Evolutionary conservation across 2,113 vertebrate genomes (phyloP), one percentile per base, ranked within the genome.

Genomic region (Excalfactoria chinensis): DNA sequence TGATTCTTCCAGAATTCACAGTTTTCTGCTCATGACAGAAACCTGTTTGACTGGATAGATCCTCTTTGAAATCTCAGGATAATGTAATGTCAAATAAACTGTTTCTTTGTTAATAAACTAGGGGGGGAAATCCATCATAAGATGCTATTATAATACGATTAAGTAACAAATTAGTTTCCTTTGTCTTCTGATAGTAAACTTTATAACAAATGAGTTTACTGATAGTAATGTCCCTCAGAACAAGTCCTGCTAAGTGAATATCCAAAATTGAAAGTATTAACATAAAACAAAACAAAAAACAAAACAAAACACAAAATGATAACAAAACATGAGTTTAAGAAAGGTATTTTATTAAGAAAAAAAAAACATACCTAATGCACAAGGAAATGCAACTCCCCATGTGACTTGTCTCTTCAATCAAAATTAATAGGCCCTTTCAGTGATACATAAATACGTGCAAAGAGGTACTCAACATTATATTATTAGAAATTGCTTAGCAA

Each of bases 401-500:
- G 9, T 70, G 60, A 35, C 28, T 1, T 2, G 3, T 69, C 18
- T 82, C 68, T 78, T 82, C 44, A 89, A 79, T 7, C 34, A 76
- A 82, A 83, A 76, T 13, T 48, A 85, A 75, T 51, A 71, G 30
- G 59, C 7, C 17, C 67, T 85, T 89, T 44, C 12, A 66, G 53
- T 66, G 35, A 70, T 22, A 48, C 30, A 76, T 74, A 91, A 88
- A 88, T 46, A 83, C 0, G 1, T 26, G 20, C 10, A 73, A 85
- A 91, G 49, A 85, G 82, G 13, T 59, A 89, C 7, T 76, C 21
- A 51, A 19, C 88, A 80, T 76, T 60, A 49, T 18, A 58, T 76
- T 79, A 87, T 69, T n/a, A 91, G 35, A 75, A 87, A 95, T 77
- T 80, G 19, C 88, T 91, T 86, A 76, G 55, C 46, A 95, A 87